These are phyloP conservation scores for Gnathonemus echidnorhynchus DNA, from an alignment of 2,113 vertebrate genomes.

Conservation along the genomic window DNA sequence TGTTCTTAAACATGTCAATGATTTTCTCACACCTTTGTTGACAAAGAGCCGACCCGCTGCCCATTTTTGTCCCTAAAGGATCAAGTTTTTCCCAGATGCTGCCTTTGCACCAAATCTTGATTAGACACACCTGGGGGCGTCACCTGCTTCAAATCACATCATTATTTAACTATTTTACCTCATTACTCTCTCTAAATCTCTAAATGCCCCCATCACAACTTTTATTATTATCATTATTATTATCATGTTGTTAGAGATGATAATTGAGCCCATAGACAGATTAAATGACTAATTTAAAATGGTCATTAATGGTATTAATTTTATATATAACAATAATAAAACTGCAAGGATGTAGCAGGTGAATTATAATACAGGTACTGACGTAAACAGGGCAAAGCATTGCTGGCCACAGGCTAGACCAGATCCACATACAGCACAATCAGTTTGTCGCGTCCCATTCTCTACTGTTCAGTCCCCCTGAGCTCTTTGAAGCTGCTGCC, in stretches of 20 bases:
- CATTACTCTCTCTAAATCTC: not conserved
- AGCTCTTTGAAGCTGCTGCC: not conserved
- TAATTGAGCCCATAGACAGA: no score
- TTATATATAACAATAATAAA: no score
- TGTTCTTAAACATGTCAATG: not conserved
- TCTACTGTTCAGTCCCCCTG: not conserved
- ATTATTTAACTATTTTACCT: not conserved
- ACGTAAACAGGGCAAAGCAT: not conserved
- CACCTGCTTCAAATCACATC: not conserved
- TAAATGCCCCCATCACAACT: not conserved
- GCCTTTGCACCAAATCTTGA: not conserved
- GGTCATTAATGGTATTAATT: no score
- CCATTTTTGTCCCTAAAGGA: not conserved
- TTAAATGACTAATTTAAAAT: no score
- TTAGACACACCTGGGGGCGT: not conserved
- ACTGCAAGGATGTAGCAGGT: no score
- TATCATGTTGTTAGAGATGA: no score
- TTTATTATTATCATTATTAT: not conserved
- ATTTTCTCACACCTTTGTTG: not conserved
- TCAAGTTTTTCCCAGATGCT: not conserved
- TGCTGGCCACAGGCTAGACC: not conserved
- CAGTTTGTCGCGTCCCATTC: not conserved
- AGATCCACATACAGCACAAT: not conserved
- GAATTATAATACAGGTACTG: not conserved
- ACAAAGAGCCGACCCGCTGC: not conserved